phyloP scores from a whole-genome alignment of 2,888 invertebrate species.

The Phengaris alcon region DNA sequence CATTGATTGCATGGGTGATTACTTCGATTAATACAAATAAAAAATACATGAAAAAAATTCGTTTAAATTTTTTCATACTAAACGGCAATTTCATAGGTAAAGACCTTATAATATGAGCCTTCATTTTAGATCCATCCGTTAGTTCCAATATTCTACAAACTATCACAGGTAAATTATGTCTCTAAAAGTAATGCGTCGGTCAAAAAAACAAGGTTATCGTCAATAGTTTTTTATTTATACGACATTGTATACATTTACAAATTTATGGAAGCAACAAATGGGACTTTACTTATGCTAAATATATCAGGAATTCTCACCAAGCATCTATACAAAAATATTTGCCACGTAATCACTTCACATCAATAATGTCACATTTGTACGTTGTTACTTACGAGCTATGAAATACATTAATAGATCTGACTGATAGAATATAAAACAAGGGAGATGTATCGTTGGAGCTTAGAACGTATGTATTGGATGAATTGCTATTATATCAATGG shows the following conservation, averaged over 20 bases:
- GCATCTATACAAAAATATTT: constrained; percentile 42
- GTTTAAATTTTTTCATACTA: no score
- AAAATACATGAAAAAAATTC: no score
- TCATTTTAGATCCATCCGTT: constrained; percentile 32
- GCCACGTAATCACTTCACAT: constrained; percentile 33
- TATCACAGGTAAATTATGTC: not conserved
- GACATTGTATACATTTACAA: constrained; percentile 67
- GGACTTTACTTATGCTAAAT: constrained; percentile 50
- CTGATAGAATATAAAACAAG: not conserved
- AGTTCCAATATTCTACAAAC: not conserved
- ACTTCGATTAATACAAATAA: no score
- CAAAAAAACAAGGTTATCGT: constrained; percentile 43
- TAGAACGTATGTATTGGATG: not conserved
- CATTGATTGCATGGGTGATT: no score
- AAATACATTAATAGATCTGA: not conserved
- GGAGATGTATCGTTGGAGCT: not conserved
- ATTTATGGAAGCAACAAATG: constrained; percentile 71
- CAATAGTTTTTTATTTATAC: constrained; percentile 63
- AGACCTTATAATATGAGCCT: no score
- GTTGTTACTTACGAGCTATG: not conserved
- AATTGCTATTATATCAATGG: not conserved
- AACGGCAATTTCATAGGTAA: no score
- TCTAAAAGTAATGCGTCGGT: not conserved
- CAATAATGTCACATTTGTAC: constrained; percentile 14
- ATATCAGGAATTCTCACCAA: constrained; percentile 40